phyloP scores from a whole-genome alignment of 1,140 invertebrate genomes.

The Planococcus citri region DNA sequence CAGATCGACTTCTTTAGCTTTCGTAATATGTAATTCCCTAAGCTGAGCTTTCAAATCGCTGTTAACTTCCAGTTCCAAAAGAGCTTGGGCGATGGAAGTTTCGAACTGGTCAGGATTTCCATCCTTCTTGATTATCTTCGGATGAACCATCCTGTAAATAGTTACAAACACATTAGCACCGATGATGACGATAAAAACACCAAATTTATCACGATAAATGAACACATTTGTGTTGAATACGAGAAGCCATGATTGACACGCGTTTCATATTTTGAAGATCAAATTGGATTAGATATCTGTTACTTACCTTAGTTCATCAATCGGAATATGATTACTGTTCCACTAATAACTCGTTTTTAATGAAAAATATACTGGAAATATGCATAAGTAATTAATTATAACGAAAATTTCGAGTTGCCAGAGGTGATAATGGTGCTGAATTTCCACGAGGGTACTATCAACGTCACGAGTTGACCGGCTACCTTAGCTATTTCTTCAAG shows the following conservation, averaged over 20 bases:
- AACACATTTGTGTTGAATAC: background rate
- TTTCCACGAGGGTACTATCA: too few relatives aligned
- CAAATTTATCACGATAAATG: background rate
- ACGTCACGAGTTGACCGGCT: too few relatives aligned
- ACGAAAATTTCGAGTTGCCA: background rate
- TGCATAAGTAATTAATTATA: background rate
- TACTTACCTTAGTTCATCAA: slow-evolving; percentile 1
- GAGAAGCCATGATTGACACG: slow-evolving; percentile 1
- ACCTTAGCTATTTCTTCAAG: too few relatives aligned
- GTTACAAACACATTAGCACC: slow-evolving; percentile 21
- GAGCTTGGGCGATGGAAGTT: slow-evolving; percentile 78
- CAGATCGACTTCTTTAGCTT: slow-evolving; percentile 88
- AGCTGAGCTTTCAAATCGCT: slow-evolving; percentile 92
- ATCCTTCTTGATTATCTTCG: slow-evolving; percentile 83
- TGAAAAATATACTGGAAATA: background rate
- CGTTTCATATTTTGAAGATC: background rate
- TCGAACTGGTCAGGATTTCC: slow-evolving; percentile 88
- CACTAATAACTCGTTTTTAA: background rate
- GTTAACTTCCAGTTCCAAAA: slow-evolving; percentile 92
- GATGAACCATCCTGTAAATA: slow-evolving; percentile 56
- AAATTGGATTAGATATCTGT: too few relatives aligned
- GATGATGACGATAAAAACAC: background rate
- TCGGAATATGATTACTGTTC: background rate
- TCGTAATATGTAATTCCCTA: slow-evolving; percentile 89
- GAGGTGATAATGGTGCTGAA: too few relatives aligned